A percentile compares a stretch with the other conserved stretches of the same genome.
These are phyloP conservation scores for Diabrotica virgifera DNA, from an alignment of 1,140 invertebrate species.

Conservation along the genomic window DNA sequence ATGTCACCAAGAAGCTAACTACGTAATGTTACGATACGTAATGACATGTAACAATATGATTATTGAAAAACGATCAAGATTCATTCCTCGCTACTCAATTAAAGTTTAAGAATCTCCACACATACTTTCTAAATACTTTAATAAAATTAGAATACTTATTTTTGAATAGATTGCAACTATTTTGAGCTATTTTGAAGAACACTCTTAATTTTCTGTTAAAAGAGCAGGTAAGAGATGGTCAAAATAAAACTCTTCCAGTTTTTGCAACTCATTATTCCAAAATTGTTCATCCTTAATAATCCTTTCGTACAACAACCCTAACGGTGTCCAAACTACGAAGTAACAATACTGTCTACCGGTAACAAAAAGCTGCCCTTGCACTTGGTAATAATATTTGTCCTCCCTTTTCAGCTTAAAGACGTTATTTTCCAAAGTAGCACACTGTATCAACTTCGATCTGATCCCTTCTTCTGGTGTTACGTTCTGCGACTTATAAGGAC, in stretches of 20 bases:
- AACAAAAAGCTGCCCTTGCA: slow-evolving; percentile 43
- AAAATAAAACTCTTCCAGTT: slow-evolving; percentile 34
- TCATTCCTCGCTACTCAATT: no score
- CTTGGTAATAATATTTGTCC: slow-evolving; percentile 40
- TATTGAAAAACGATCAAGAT: no score
- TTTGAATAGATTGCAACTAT: no score
- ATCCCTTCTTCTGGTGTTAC: slow-evolving; percentile 25
- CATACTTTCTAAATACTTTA: no score
- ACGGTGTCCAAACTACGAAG: slow-evolving; percentile 48
- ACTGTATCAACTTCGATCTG: slow-evolving; percentile 24
- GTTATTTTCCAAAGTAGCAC: slow-evolving; percentile 26
- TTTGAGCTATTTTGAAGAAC: no score
- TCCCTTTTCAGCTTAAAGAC: slow-evolving; percentile 27
- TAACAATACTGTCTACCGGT: slow-evolving; percentile 45
- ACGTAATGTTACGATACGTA: no score
- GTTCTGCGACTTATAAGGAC: slow-evolving; percentile 27
- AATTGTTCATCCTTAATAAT: slow-evolving; percentile 25
- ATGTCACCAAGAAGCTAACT: no score
- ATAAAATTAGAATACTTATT: no score
- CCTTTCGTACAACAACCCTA: slow-evolving; percentile 27
- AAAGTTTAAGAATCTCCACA: no score
- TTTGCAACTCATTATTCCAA: slow-evolving; percentile 31
- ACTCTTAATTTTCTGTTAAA: slow-evolving; percentile 20
- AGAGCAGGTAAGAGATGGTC: slow-evolving; percentile 30
- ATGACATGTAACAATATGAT: no score